Base-by-base conservation (phyloP, 2,888 invertebrate species). In the Calameuta filiformis region DNA sequence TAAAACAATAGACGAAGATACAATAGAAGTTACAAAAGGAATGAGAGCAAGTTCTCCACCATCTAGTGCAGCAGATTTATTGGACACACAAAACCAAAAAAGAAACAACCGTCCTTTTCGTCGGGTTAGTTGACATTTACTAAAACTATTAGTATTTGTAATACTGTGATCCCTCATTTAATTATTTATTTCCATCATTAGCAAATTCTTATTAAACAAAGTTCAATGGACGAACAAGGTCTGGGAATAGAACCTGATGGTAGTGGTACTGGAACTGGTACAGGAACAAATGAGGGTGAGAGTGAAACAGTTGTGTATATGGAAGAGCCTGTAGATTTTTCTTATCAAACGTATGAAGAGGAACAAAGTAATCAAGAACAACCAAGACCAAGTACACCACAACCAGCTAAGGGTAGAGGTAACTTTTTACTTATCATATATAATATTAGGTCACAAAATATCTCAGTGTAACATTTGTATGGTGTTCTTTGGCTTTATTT, bases 41-140 rank as follows among this genome's bases (percentile, higher is more conserved):
- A 98, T 99, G 98, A 93, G 98, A 85, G 97, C 99, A 0, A 98
- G 98, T 77, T 98, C 98, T 3, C 98, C 99, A 11, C 98, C 99
- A 1, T 96, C 97, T 2, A 97, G 97, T 91, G 98, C 98, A 68
- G 96, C 96, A 35, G 98, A 98, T 90, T 94, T 97, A 87, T 91
- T 97, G 77, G 97, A 98, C 90, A 95, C 96, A 82, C 97, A 97
- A 91, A 97, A 96, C 90, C 95, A 96, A 82, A 94, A 94, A 80
- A 94, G 95, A 83, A 95, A 95, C 87, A 95, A 95, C 86, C 93
- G 95, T 87, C 95, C 95, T 69, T 94, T 96, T 84, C 93, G 96
- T 89, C 93, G 95, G 86, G 94, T 94, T 90, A 90, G 91, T 89
- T 73, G 30, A 35, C 15, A 56, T 56, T 56, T 9, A 56, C 23